phyloP scores from a whole-genome alignment of 1,140 invertebrate genomes.

The Thrips palmi region DNA sequence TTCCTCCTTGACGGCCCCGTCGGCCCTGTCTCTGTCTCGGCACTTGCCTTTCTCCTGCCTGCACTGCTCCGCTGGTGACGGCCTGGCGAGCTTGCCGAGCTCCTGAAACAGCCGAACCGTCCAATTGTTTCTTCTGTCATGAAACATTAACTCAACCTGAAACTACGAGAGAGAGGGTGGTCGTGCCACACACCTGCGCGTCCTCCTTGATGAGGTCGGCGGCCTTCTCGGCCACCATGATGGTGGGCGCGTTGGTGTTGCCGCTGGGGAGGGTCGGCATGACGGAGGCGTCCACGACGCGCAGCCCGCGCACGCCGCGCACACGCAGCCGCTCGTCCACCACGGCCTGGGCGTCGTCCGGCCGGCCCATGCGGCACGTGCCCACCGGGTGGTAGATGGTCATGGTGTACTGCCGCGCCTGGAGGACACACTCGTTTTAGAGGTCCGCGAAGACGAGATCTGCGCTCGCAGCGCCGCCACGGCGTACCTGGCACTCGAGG shows the following conservation, averaged over 20 bases:
- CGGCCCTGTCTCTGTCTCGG: no score
- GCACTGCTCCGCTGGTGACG: no score
- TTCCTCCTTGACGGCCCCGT: no score
- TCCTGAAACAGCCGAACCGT: no score
- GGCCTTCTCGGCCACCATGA: conserved; percentile 65
- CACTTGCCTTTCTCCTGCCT: no score
- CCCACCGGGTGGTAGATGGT: conserved; percentile 73
- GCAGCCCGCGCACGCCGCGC: conserved; percentile 46
- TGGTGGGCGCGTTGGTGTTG: conserved; percentile 57
- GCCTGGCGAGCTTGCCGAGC: no score
- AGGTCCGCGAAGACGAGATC: conserved; percentile 64
- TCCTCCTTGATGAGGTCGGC: conserved; percentile 66
- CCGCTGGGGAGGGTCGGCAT: conserved; percentile 67
- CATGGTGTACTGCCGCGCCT: conserved; percentile 51
- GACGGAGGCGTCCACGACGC: conserved; percentile 58
- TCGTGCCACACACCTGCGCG: no score
- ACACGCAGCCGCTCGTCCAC: conserved; percentile 60
- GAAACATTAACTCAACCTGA: no score
- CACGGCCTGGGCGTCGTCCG: conserved; percentile 51
- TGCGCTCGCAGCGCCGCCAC: conserved; percentile 49
- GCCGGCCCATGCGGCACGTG: conserved; percentile 74
- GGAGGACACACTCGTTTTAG: conserved; percentile 67
- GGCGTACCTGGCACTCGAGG: conserved; percentile 48
- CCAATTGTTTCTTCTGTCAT: no score
- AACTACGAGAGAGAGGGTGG: no score